Evolutionary conservation across 2,113 vertebrate species (phyloP), one percentile per base, ranked within the genome.

Genomic region (Phrynosoma blainvillii): DNA sequence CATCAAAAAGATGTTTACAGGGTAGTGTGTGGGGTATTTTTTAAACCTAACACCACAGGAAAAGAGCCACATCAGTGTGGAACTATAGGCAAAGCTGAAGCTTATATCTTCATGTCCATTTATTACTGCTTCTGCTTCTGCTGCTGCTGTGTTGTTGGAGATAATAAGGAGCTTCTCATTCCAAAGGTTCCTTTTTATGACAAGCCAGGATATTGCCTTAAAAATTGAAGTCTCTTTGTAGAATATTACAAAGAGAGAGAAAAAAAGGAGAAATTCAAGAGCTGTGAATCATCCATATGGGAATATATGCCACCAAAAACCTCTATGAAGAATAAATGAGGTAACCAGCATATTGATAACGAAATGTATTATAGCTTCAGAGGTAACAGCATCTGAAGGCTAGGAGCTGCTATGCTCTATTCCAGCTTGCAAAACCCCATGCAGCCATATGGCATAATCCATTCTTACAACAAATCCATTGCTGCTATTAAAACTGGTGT

Each of bases 181-280:
- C 91, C 25, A 88, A 79, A 52, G 52, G 75, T 80, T 76, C 73
- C 85, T 89, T 87, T 88, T 80, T 75, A 1, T 74, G 84, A 87
- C 12, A 3, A 91, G 91, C 7, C 36, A 84, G 23, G 87, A 86
- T 11, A 20, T 4, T 2, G 2, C 1, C 91, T 92, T 94, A 71
- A 3, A 81, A 80, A 83, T 4, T 42, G 40, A 18, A 70, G 65
- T 42, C 1, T 88, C 76, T 85, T 59, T 84, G 6, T 40, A 79
- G 87, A 87, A 81, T 0, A 75, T 78, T 89, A 62, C 42, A 16
- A 87, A 56, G 10, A 27, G 78, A 52, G n/a, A n/a, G n/a, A 52
- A 68, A 30, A 21, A 10, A 20, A 54, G 25, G 21, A 79, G 13
- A 92, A 80, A 73, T 70, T 84, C 54, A 89, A 59, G 16, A 88